Percentiles rank a stretch among this genome's conserved stretches.
Conservation (phyloP, 2,888 invertebrate genomes). For the Phanerotoma sp. region DNA sequence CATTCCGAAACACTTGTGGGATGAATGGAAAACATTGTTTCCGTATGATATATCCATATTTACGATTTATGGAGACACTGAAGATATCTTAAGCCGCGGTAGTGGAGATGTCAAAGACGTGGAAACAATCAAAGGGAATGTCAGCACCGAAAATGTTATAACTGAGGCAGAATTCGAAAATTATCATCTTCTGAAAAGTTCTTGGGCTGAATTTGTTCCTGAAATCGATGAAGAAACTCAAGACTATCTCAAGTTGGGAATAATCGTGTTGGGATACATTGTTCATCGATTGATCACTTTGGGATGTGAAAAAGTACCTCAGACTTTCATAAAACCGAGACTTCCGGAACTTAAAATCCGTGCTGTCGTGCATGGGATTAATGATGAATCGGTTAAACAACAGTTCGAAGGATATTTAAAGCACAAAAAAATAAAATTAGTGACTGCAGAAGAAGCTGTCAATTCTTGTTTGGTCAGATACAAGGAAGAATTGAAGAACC, state of each 20-base stretch:
- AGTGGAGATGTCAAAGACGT: constrained; percentile 54
- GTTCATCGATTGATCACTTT: constrained; percentile 51
- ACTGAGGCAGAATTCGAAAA: constrained; percentile 62
- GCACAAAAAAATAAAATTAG: constrained; percentile 56
- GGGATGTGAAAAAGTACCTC: constrained; percentile 54
- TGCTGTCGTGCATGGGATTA: constrained; percentile 58
- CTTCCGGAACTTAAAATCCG: constrained; percentile 56
- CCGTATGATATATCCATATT: constrained; percentile 62
- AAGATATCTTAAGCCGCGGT: no score
- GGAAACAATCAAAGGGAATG: constrained; percentile 52
- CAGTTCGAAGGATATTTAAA: constrained; percentile 58
- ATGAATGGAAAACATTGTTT: constrained; percentile 64
- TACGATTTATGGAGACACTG: constrained; percentile 58
- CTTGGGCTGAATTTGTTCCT: constrained; percentile 61
- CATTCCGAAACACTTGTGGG: constrained; percentile 59
- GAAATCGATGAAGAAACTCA: constrained; percentile 57
- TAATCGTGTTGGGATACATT: constrained; percentile 59
- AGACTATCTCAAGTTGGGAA: constrained; percentile 54
- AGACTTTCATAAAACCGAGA: constrained; percentile 51
- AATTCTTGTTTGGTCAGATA: constrained; percentile 63
- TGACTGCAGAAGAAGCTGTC: constrained; percentile 61
- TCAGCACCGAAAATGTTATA: constrained; percentile 59
- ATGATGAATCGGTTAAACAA: constrained; percentile 48
- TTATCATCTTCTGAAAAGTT: constrained; percentile 61
- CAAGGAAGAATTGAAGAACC: constrained; percentile 61